phyloP scores from a whole-genome alignment of 2,113 vertebrate species.

The Cervus canadensis region DNA sequence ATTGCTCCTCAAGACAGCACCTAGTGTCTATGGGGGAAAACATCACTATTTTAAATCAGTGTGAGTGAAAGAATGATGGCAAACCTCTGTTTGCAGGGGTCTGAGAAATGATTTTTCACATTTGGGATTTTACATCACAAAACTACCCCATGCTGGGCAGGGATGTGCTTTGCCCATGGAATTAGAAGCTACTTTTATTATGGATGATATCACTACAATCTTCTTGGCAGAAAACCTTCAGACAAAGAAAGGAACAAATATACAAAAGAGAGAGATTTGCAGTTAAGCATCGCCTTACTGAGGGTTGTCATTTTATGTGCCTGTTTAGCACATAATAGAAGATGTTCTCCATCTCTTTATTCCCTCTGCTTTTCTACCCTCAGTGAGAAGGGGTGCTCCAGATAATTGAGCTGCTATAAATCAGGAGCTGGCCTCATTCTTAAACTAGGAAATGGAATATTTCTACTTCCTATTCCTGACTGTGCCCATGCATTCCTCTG shows the following conservation, averaged over 20 bases:
- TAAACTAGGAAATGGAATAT: background rate
- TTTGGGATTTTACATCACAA: background rate
- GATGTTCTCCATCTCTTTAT: background rate
- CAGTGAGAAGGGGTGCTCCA: background rate
- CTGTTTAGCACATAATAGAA: background rate
- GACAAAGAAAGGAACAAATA: background rate
- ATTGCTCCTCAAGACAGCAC: background rate
- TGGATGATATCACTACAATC: background rate
- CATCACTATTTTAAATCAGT: background rate
- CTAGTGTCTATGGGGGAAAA: background rate
- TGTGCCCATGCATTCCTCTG: background rate
- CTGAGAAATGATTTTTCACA: background rate
- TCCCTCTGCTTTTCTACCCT: background rate
- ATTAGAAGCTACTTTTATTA: background rate
- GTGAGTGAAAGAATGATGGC: background rate
- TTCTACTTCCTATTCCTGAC: background rate
- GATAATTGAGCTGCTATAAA: background rate
- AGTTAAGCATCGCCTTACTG: background rate
- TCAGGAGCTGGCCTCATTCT: background rate
- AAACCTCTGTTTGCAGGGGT: background rate
- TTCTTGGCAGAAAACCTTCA: background rate
- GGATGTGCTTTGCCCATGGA: background rate
- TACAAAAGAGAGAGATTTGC: background rate
- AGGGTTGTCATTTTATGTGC: background rate
- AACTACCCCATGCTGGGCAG: background rate